Evolutionary conservation across 2,797 vertebrate genomes (phyloP), one percentile per base, ranked within the genome.

Genomic region (Epinephelus awoara): DNA sequence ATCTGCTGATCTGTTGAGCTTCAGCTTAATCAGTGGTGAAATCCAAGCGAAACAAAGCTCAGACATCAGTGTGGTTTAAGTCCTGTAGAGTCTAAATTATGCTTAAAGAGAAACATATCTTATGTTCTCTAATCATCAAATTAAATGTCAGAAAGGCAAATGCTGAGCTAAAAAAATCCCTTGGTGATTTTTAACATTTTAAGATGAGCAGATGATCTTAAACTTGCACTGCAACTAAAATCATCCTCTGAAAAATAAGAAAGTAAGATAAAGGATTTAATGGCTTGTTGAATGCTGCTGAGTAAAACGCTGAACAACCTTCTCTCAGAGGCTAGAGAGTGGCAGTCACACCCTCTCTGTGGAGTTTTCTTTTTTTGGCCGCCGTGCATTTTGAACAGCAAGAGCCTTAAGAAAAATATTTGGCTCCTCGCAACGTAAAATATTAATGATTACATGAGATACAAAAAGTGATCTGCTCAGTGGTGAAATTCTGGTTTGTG

Each of bases 361-460:
- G 70, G 77, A 79, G 50, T 34, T 64, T 7, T 23, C 6, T 46
- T 34, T 64, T 7, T 23, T 9, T 46, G 62, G n/a, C 23, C 19
- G 50, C 23, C n/a, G 0, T 55, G 57, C 18, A 19, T 74, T 67
- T 23, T 21, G 13, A 77, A 38, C 25, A 65, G 50, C 34, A 38
- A 25, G 66, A 21, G 58, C 49, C 8, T 23, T 3, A n/a, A 76
- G 50, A 54, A 57, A 81, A 82, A 80, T 63, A 75, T 77, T 70
- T 72, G 61, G 13, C 18, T 83, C 70, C 21, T 51, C 0, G 0
- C 72, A 64, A 74, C 29, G 66, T 77, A 21, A 75, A 75, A 83
- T 75, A 87, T 84, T 25, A 73, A 88, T 55, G 38, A 64, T 47
- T 13, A 66, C 38, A 78, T 55, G 11, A 65, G 67, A 57, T 49